Conservation (phyloP, 2,797 vertebrate species). For the Sphenopsis melanotis region DNA sequence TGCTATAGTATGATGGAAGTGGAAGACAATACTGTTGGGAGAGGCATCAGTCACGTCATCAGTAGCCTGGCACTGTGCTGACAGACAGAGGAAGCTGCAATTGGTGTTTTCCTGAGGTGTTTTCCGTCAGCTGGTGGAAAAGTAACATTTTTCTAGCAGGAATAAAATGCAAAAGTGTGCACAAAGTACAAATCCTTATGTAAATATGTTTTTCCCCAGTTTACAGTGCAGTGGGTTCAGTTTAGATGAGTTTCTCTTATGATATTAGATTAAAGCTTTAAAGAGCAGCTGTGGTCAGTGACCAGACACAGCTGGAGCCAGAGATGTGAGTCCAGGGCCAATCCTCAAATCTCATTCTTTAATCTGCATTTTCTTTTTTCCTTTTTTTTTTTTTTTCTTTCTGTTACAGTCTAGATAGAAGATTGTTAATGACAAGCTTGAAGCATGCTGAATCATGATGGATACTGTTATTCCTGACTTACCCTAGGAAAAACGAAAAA, state of each 20-base stretch:
- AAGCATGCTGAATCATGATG: not conserved
- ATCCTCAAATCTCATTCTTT: not conserved
- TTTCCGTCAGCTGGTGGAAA: not conserved
- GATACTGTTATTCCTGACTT: not conserved
- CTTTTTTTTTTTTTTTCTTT: fast-evolving
- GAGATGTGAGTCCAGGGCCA: not conserved
- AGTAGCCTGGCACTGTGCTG: not conserved
- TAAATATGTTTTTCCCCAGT: not conserved
- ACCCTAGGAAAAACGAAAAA: not conserved
- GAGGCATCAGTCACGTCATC: not conserved
- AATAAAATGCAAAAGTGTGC: not conserved
- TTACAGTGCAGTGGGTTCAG: not conserved
- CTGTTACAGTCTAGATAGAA: not conserved
- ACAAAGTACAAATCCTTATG: not conserved
- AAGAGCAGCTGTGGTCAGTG: not conserved
- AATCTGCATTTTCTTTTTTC: not conserved
- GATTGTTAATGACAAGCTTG: not conserved
- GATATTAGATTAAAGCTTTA: not conserved
- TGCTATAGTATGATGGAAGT: not conserved
- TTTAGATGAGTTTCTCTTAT: not conserved
- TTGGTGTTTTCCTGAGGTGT: not conserved
- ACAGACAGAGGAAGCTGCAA: not conserved
- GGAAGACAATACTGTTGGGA: not conserved
- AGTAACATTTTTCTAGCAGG: not conserved
- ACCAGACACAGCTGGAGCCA: not conserved